Percentiles rank a stretch among this genome's conserved stretches.
Evolutionary conservation across 37 sponge, comb jelly and placozoan genomes (phyloP).

Genomic region (Ianthella basta): DNA sequence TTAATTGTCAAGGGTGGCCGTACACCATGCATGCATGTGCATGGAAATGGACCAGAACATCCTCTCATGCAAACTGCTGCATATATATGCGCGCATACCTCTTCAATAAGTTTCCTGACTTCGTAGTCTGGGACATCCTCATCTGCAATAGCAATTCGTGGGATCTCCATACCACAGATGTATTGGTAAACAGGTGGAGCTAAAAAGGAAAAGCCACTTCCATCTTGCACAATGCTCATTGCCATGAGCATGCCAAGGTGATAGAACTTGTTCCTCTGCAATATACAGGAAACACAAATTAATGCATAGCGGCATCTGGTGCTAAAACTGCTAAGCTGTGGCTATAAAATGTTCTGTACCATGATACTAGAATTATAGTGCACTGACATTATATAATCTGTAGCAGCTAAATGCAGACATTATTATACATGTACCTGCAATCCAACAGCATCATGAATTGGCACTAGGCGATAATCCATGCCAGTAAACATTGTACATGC

Average conservation of each 20-base stretch:
- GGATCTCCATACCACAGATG: conserved; percentile 2
- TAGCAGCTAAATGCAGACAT: too few species aligned
- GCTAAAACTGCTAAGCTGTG: too few species aligned
- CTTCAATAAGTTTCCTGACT: not conserved
- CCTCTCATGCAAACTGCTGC: too few species aligned
- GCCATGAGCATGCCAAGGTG: conserved; percentile 40
- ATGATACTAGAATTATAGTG: too few species aligned
- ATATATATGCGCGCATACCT: not conserved
- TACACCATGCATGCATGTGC: not conserved
- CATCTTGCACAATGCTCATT: conserved; percentile 26
- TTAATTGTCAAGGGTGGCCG: too few species aligned
- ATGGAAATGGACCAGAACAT: not conserved
- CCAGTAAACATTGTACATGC: not conserved
- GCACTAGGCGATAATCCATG: not conserved
- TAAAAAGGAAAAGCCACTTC: conserved; percentile 37
- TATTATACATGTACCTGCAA: not conserved
- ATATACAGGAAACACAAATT: too few species aligned
- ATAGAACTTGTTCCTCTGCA: conserved; percentile 31
- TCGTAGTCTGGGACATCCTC: conserved; percentile 23
- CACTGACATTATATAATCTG: too few species aligned
- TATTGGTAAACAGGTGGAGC: conserved; percentile 30
- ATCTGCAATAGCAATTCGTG: not conserved
- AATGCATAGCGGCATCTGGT: too few species aligned
- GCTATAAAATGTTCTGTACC: too few species aligned
- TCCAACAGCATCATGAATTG: conserved; percentile 16